phyloP scores from a whole-genome alignment of 1,140 invertebrate species.

The Pemphigus obesinymphae region DNA sequence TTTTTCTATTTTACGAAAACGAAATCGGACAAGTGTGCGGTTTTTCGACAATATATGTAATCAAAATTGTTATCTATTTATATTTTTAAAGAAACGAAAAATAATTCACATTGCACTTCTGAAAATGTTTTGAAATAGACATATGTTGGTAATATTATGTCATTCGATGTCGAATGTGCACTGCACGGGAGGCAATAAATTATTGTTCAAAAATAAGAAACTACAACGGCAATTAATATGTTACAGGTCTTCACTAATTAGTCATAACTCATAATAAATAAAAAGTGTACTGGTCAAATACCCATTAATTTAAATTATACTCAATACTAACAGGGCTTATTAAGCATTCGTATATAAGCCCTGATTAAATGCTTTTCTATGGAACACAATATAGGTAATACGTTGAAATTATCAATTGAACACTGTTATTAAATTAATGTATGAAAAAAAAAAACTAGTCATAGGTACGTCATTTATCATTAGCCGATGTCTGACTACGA shows the following conservation, averaged over 20 bases:
- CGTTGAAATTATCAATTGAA: not conserved
- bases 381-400: not conserved
- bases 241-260: not conserved
- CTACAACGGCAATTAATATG: not conserved
- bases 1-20: not conserved
- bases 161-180: too few relatives aligned
- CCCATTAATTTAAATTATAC: not conserved
- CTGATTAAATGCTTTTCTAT: not conserved
- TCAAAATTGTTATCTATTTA: not conserved
- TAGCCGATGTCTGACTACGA: not conserved
- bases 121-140: not conserved
- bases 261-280: slow-evolving; percentile 8
- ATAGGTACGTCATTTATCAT: not conserved
- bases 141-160: too few relatives aligned
- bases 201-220: not conserved
- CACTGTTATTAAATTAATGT: slow-evolving; percentile 2
- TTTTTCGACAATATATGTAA: not conserved
- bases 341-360: not conserved
- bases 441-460: not conserved
- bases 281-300: not conserved
- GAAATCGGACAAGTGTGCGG: not conserved
- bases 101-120: not conserved
- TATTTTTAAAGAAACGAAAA: not conserved
- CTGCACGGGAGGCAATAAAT: not conserved
- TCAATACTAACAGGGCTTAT: not conserved